phyloP scores from a whole-genome alignment of 2,797 vertebrate genomes.

The Linurgus olivaceus region DNA sequence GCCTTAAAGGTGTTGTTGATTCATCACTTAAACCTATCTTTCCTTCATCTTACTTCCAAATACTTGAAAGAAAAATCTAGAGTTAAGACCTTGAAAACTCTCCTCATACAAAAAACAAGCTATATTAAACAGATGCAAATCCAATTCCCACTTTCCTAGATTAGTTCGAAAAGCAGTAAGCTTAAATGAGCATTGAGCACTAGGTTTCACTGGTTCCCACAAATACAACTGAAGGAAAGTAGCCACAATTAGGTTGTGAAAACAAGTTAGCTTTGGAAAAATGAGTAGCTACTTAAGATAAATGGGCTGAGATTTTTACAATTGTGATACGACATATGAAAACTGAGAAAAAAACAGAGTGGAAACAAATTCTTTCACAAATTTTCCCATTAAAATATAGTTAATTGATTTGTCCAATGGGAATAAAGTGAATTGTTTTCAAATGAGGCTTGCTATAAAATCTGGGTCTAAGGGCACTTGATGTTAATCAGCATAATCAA shows the following conservation, averaged over 20 bases:
- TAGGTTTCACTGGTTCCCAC: neutral
- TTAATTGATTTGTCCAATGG: neutral
- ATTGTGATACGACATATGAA: neutral
- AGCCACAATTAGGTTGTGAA: neutral
- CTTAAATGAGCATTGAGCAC: neutral
- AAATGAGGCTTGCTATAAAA: neutral
- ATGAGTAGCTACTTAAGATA: neutral
- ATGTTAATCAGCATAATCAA: neutral
- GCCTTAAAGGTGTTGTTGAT: neutral
- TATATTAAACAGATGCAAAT: neutral
- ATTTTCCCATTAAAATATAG: neutral
- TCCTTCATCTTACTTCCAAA: neutral
- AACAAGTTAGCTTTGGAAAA: neutral
- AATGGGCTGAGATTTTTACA: neutral
- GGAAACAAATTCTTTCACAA: neutral
- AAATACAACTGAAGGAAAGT: neutral
- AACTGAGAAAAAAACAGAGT: neutral
- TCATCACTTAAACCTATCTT: neutral
- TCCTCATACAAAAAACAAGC: rapidly evolving
- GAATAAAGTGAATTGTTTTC: neutral
- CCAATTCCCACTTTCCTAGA: neutral
- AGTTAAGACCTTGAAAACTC: neutral
- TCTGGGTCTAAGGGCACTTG: neutral
- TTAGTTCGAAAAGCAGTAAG: neutral
- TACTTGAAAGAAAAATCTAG: neutral